Evolutionary conservation across 2,113 vertebrate genomes (phyloP), one percentile per base, ranked within the genome.

Genomic region (Mellivora capensis): DNA sequence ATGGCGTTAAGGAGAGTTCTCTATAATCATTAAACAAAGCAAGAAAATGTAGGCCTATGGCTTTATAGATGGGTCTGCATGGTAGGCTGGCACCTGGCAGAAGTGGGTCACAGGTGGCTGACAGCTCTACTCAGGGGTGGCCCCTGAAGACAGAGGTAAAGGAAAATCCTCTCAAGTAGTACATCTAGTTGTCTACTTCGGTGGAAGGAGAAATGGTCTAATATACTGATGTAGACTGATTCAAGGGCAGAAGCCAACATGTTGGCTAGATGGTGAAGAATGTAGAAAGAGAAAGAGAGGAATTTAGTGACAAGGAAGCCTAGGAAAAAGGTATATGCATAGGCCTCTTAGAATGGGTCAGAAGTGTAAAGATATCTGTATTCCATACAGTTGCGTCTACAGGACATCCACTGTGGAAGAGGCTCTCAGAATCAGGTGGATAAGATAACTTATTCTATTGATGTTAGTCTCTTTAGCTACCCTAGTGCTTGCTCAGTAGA

Each of bases 381-480:
- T 54, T 88, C 80, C 47, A 67, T 10, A 34, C 67, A 91, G 84
- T 84, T 84, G 52, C 29, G 13, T 44, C 39, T 25, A 61, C 69
- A 81, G 39, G 37, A 20, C 21, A 81, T 69, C 39, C 62, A 21
- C 20, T 54, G 6, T 76, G 54, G 47, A 81, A 12, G 79, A 95
- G 49, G n/a, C 39, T 39, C 10, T 87, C 10, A 25, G 54, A 69
- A 93, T 64, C 31, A 52, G n/a, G 49, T 54, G n/a, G 52, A 77
- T 64, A 88, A 90, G 85, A 96, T 62, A 17, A 94, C 34, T 17
- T 84, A 20, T 88, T 93, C 31, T 93, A 64, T 89, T 88, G 54
- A 69, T 42, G 42, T 93, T 39, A 93, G 77, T 44, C 47, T 91
- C 47, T 80, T 92, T 4, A 74, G 87, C 34, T 77, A 67, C 34